These are phyloP conservation scores for Ganaspis brasiliensis DNA, from an alignment of 2,888 invertebrate species.

Conservation along the genomic window DNA sequence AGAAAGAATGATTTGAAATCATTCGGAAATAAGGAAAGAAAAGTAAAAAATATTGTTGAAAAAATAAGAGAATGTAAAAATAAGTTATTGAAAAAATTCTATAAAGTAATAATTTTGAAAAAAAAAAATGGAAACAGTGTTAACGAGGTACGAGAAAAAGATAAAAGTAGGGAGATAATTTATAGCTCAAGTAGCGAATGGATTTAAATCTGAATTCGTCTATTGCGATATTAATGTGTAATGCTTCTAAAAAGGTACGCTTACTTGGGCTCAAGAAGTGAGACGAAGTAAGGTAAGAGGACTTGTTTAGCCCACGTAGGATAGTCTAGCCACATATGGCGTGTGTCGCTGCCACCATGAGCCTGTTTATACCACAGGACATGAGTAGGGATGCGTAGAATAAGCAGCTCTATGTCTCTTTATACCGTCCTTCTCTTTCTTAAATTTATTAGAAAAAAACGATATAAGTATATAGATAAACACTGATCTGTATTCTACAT, in stretches of 20 bases:
- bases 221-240: conserved; percentile 79
- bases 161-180: not conserved
- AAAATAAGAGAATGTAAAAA: not conserved
- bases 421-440: not conserved
- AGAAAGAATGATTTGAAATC: too few relatives aligned
- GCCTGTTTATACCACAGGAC: conserved; percentile 19
- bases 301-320: conserved; percentile 75
- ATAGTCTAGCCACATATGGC: conserved; percentile 79
- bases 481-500: not conserved
- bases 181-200: not conserved
- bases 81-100: not conserved
- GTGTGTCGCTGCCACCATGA: conserved; percentile 73
- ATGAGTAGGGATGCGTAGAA: conserved; percentile 20
- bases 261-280: conserved; percentile 71
- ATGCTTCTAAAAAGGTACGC: conserved; percentile 79
- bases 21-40: not conserved
- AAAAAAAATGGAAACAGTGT: not conserved
- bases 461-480: conserved; percentile 7
- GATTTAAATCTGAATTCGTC: conserved; percentile 55
- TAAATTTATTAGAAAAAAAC: not conserved
- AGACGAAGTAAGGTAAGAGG: conserved; percentile 58
- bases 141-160: not conserved
- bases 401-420: conserved; percentile 15
- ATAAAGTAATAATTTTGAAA: not conserved
- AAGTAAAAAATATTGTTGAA: not conserved